Conservation (phyloP, 2,888 invertebrate species). For the Callyntrura guangdongensis region DNA sequence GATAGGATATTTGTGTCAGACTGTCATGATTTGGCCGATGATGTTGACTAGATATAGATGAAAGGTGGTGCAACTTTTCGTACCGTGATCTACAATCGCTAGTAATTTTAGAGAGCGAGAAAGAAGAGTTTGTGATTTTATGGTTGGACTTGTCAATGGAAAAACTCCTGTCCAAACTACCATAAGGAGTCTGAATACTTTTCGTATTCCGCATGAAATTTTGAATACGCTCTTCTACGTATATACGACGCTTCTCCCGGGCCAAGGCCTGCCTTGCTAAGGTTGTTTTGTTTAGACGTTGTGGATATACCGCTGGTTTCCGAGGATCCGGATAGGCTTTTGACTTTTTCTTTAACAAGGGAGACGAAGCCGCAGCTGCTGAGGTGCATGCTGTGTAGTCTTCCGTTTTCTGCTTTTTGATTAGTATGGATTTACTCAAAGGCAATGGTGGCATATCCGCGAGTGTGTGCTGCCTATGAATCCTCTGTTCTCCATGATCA, state of each 20-base stretch:
- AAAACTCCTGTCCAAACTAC: slow-evolving; percentile 68
- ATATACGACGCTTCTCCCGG: slow-evolving; percentile 83
- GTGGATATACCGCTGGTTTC: slow-evolving; percentile 83
- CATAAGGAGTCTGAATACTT: slow-evolving; percentile 75
- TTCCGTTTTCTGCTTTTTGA: slow-evolving; percentile 74
- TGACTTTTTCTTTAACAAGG: slow-evolving; percentile 62
- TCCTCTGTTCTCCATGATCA: slow-evolving; percentile 4
- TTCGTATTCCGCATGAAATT: slow-evolving; percentile 83
- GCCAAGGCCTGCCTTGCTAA: slow-evolving; percentile 84
- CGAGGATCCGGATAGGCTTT: slow-evolving; percentile 81
- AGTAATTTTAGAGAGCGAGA: slow-evolving; percentile 61
- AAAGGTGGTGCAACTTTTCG: slow-evolving; percentile 43
- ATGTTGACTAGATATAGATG: slow-evolving; percentile 12
- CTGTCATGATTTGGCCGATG: slow-evolving; percentile 72
- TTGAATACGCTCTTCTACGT: slow-evolving; percentile 84
- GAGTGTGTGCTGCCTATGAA: slow-evolving; percentile 58
- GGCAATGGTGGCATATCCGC: slow-evolving; percentile 52
- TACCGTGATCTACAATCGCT: slow-evolving; percentile 47
- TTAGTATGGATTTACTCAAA: slow-evolving; percentile 56
- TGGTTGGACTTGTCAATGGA: slow-evolving; percentile 67
- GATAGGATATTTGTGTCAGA: slow-evolving; percentile 69
- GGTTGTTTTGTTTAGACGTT: slow-evolving; percentile 84
- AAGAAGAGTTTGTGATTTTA: slow-evolving; percentile 56
- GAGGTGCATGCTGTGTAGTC: slow-evolving; percentile 56
- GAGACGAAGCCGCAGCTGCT: background rate